Conservation (phyloP, 1,140 invertebrate species). For the Drosophila mayri region DNA sequence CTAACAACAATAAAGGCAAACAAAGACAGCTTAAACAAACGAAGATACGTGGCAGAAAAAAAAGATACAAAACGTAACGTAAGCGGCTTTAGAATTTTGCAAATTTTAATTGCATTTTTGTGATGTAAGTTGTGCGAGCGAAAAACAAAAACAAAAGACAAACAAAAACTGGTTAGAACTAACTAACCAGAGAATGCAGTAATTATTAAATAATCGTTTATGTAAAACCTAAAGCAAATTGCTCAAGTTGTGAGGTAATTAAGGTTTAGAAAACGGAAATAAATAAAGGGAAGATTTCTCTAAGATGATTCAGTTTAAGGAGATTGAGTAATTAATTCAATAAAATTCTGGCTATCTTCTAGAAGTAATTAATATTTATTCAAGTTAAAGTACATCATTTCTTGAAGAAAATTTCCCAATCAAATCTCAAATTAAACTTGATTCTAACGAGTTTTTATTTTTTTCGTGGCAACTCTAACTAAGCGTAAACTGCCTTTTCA, state of each 20-base stretch:
- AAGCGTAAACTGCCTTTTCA: conserved; percentile 25
- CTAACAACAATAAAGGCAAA: conserved; percentile 28
- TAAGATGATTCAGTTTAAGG: background rate
- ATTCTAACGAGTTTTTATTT: conserved; percentile 1
- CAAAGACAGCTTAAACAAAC: conserved; percentile 33
- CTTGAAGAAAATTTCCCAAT: background rate
- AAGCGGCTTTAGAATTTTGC: conserved; percentile 55
- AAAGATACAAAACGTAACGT: conserved; percentile 25
- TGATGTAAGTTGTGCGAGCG: conserved; percentile 61
- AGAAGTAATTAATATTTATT: background rate
- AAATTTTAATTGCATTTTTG: conserved; percentile 68
- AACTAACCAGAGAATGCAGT: conserved; percentile 1
- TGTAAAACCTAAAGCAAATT: conserved; percentile 9
- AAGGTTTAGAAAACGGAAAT: conserved; percentile 1
- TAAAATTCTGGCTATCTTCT: background rate
- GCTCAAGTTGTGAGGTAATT: background rate
- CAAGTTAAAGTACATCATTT: background rate
- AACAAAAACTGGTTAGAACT: conserved; percentile 17
- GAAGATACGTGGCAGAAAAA: conserved; percentile 19
- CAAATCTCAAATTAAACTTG: background rate
- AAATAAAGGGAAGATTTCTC: background rate
- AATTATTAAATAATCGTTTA: conserved; percentile 40
- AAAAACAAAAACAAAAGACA: background rate
- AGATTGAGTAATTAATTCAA: background rate
- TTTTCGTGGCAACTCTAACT: conserved; percentile 20